Percentiles rank a stretch among this genome's conserved stretches.
phyloP scores from a whole-genome alignment of 2,888 invertebrate genomes.

The Sesia bembeciformis region DNA sequence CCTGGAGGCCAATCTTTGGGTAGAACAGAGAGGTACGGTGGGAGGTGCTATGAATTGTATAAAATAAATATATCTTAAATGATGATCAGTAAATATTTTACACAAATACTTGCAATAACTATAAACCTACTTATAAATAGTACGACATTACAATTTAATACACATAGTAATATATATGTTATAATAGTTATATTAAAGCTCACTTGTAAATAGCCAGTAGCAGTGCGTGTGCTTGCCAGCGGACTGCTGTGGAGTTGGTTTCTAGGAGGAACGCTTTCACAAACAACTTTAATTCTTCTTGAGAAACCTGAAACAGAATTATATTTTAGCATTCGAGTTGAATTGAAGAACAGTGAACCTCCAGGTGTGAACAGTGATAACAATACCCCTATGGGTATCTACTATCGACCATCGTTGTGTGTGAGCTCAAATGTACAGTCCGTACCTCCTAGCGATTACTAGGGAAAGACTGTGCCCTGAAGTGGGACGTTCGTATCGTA shows the following conservation, averaged over 20 bases:
- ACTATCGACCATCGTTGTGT: too few relatives aligned
- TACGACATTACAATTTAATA: not conserved
- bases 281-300: constrained; percentile 80
- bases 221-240: constrained; percentile 96
- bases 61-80: not conserved
- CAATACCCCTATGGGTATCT: too few relatives aligned
- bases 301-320: constrained; percentile 54
- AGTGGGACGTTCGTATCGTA: too few relatives aligned
- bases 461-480: too few relatives aligned
- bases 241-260: constrained; percentile 92
- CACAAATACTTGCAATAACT: too few relatives aligned
- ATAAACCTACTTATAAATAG: too few relatives aligned
- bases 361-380: too few relatives aligned
- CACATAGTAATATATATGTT: not conserved
- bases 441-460: too few relatives aligned
- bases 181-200: constrained; percentile 22
- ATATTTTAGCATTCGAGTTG: not conserved
- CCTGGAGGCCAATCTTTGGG: not conserved
- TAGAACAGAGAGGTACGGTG: not conserved
- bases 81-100: not conserved
- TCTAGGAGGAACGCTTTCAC: constrained; percentile 93
- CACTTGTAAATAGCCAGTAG: constrained; percentile 88
- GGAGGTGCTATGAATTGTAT: not conserved
- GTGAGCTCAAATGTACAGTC: too few relatives aligned
- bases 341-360: not conserved